Evolutionary conservation across 2,113 vertebrate genomes (phyloP).

Genomic region (Herpetotheres cachinnans): DNA sequence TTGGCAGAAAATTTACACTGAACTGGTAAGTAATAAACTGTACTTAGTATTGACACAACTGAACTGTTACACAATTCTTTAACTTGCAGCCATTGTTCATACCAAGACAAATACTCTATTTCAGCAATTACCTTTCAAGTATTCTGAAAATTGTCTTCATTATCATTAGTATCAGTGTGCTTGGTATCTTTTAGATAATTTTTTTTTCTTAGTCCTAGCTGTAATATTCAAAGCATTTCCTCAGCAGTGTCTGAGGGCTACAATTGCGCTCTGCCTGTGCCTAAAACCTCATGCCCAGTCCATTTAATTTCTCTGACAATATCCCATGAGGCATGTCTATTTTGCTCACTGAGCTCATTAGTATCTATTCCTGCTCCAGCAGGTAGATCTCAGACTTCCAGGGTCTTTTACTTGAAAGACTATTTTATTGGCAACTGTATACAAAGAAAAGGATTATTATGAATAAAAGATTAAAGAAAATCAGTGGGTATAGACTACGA

Average conservation of each 20-base stretch:
- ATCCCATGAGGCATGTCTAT: neutral
- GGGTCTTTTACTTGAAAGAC: neutral
- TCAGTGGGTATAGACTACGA: neutral
- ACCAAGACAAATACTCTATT: neutral
- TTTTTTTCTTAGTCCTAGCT: neutral
- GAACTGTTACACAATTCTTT: neutral
- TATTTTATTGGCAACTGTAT: neutral
- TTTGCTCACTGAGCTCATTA: neutral
- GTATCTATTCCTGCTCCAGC: neutral
- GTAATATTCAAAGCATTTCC: neutral
- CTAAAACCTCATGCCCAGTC: neutral
- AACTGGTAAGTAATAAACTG: neutral
- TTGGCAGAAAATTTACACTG: neutral
- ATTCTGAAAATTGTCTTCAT: neutral
- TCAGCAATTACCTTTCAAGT: neutral
- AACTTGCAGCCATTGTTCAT: neutral
- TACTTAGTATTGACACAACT: neutral
- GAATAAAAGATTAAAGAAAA: constrained; percentile 32
- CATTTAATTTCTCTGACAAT: constrained; percentile 4
- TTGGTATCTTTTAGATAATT: neutral
- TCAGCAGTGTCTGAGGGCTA: neutral
- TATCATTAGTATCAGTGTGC: neutral
- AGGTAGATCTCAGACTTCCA: neutral
- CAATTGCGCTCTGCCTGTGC: neutral
- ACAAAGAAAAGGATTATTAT: constrained; percentile 1